Evolutionary conservation across 2,888 invertebrate genomes (phyloP).

Genomic region (Agonum fuliginosum): DNA sequence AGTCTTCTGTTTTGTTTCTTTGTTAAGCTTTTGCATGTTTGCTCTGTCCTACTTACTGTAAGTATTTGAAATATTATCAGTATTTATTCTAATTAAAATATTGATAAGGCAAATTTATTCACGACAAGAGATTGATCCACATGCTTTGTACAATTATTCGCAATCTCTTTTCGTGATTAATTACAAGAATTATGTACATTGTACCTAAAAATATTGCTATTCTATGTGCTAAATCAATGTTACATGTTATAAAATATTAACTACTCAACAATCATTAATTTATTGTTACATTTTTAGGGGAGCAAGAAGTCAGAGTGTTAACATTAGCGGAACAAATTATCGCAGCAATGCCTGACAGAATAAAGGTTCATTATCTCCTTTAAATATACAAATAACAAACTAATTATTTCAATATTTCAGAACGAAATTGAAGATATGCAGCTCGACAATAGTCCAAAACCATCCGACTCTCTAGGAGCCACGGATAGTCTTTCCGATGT

Average conservation of each 20-base stretch:
- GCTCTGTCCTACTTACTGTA: slow-evolving; percentile 44
- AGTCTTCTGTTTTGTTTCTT: slow-evolving; percentile 31
- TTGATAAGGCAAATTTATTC: not conserved
- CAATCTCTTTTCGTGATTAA: not conserved
- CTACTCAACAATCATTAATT: slow-evolving; percentile 15
- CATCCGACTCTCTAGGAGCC: slow-evolving; percentile 72
- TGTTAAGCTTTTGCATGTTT: slow-evolving; percentile 50
- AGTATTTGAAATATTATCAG: slow-evolving; percentile 34
- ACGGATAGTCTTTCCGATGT: slow-evolving; percentile 77
- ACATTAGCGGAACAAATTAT: slow-evolving; percentile 98
- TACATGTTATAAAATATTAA: slow-evolving; percentile 21
- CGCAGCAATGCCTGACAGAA: slow-evolving; percentile 97
- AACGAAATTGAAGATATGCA: slow-evolving; percentile 86
- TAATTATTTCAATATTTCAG: slow-evolving; percentile 71
- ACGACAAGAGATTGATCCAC: slow-evolving; percentile 1
- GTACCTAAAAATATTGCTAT: slow-evolving; percentile 32
- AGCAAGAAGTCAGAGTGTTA: slow-evolving; percentile 92
- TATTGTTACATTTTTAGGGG: slow-evolving; percentile 78
- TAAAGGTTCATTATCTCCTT: slow-evolving; percentile 91
- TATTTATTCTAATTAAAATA: slow-evolving; percentile 11
- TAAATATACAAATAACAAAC: too few relatives aligned
- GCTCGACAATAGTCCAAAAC: slow-evolving; percentile 76
- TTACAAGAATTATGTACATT: too few relatives aligned
- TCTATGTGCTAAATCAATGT: slow-evolving; percentile 54
- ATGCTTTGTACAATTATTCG: not conserved